Conservation (phyloP, 2,797 vertebrate species). For the Pteropus rufus region DNA sequence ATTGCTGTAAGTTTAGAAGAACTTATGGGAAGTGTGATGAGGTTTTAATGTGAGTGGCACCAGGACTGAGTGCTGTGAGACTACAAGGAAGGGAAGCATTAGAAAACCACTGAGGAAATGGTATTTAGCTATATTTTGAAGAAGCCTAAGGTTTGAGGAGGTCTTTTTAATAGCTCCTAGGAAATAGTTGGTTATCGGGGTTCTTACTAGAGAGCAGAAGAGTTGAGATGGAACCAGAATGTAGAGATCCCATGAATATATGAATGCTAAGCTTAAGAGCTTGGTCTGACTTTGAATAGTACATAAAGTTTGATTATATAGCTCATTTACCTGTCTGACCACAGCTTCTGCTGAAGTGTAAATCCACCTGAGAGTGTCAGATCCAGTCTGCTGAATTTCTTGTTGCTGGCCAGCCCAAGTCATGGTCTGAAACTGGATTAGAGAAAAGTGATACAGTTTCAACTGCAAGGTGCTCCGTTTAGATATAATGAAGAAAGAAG, state of each 20-base stretch:
- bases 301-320: not conserved
- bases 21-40: not conserved
- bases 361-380: not conserved
- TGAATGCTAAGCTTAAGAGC: not conserved
- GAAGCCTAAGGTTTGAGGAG: not conserved
- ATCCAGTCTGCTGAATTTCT: not conserved
- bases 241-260: not conserved
- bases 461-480: not conserved
- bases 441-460: constrained; percentile 10
- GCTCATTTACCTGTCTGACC: not conserved
- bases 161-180: not conserved
- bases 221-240: not conserved
- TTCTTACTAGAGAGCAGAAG: not conserved
- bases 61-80: not conserved
- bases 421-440: not conserved
- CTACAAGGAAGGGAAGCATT: not conserved
- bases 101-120: not conserved
- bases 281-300: not conserved
- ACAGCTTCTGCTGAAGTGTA: not conserved
- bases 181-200: not conserved
- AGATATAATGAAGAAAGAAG: not conserved
- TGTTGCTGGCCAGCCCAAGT: not conserved
- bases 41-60: not conserved
- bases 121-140: constrained; percentile 9
- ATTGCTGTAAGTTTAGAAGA: not conserved